These are phyloP conservation scores for Nothocercus julius DNA, from an alignment of 2,113 vertebrate genomes.

Conservation along the genomic window DNA sequence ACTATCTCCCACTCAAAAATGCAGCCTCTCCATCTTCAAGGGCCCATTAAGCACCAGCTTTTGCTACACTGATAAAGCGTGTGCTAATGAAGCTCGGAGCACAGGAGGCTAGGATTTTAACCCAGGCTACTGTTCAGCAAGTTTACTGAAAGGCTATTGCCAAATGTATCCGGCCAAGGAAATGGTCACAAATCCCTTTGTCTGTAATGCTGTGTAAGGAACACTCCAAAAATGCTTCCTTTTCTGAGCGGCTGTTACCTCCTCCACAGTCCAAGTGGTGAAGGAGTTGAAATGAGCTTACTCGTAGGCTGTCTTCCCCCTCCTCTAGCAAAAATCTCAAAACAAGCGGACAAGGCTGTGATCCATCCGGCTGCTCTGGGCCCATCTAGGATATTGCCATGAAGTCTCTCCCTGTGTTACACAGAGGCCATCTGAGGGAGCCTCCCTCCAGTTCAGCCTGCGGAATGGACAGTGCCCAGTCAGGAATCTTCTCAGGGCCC, in stretches of 20 bases:
- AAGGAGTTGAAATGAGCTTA: background rate
- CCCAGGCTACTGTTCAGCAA: conserved; percentile 11
- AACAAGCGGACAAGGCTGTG: background rate
- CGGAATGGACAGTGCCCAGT: background rate
- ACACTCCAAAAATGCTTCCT: background rate
- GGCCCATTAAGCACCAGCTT: conserved; percentile 17
- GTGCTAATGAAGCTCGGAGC: conserved; percentile 29
- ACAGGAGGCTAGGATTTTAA: conserved; percentile 13
- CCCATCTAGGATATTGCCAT: background rate
- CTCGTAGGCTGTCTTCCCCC: background rate
- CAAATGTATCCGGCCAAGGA: background rate
- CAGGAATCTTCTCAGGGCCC: background rate
- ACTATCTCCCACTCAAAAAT: conserved; percentile 9
- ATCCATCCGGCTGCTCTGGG: background rate
- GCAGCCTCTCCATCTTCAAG: conserved; percentile 7
- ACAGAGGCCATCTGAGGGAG: background rate
- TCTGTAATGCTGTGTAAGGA: background rate
- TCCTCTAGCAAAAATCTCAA: background rate
- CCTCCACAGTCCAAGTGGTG: background rate
- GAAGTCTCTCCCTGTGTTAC: background rate
- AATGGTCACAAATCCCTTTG: background rate
- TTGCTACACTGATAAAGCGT: background rate
- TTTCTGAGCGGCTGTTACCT: background rate
- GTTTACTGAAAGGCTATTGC: background rate
- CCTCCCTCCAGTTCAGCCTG: background rate